Base-by-base conservation (phyloP, 2,113 vertebrate species). In the Cheirogaleus medius region DNA sequence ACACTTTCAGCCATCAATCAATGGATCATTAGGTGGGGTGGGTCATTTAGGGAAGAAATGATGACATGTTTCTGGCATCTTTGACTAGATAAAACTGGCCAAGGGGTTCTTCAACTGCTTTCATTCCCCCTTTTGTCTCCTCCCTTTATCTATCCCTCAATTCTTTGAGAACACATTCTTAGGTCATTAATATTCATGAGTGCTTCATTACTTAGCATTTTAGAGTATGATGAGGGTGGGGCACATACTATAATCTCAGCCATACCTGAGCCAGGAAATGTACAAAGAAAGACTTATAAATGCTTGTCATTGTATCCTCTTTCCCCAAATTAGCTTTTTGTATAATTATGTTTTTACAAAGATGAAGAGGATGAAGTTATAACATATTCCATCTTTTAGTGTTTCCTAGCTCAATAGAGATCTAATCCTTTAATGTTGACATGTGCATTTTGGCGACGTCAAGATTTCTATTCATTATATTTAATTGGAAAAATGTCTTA, bases 391-490 rank as follows among this genome's bases (percentile, higher is more conserved):
- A 85, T 80, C 86, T 89, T 92, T 94, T 76, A 58, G 49, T 69
- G n/a, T 92, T 95, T 96, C 52, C 52, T 80, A 34, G 5, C 25
- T 56, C 23, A 47, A 37, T 93, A 27, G 15, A 95, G 32, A 88
- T 77, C 10, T 85, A 82, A 90, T 64, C 64, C 82, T 94, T 92
- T 78, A 63, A 83, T 89, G 91, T 37, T 91, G 32, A 97, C 60
- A 44, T 17, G 4, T 56, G 71, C 34, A 17, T 68, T 95, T 91
- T 95, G 71, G 13, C 90, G 77, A 91, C 0, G 1, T 94, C 77
- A 92, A 14, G 85, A 93, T 90, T 93, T 91, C 64, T 39, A 80
- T 93, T 91, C 86, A 85, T 87, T 95, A 91, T 85, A 81, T 56
- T 56, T 96, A 96, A 94, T 29, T 97, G 77, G 77, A 91, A 90